Evolutionary conservation across 2,888 invertebrate genomes (phyloP).

Genomic region (Orchesellides sinensis): DNA sequence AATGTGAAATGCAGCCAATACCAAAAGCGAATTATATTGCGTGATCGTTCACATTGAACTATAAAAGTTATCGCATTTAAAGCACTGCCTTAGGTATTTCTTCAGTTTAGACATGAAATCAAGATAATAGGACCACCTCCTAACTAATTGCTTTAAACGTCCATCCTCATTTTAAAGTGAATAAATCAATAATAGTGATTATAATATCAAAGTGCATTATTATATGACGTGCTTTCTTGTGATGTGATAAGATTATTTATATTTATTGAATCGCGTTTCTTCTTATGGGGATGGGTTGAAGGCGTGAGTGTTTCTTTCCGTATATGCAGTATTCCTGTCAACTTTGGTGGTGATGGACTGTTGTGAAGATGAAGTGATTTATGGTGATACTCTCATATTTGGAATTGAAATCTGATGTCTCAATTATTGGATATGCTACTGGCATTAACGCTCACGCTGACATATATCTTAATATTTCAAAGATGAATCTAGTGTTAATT

Average conservation of each 20-base stretch:
- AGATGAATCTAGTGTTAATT: neutral
- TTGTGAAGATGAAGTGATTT: conserved; percentile 40
- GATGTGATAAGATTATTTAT: neutral
- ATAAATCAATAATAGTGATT: neutral
- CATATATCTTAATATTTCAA: neutral
- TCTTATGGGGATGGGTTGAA: conserved; percentile 4
- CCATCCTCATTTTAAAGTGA: too few species aligned
- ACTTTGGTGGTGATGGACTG: conserved; percentile 30
- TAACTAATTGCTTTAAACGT: too few species aligned
- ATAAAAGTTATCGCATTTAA: too few species aligned
- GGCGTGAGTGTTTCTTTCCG: conserved; percentile 14
- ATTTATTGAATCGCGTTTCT: neutral
- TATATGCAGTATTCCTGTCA: conserved; percentile 14
- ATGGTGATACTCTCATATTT: conserved; percentile 37
- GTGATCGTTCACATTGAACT: too few species aligned
- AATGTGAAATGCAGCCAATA: too few species aligned
- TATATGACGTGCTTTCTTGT: neutral
- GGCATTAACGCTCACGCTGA: conserved; percentile 9
- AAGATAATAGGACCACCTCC: too few species aligned
- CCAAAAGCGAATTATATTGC: too few species aligned
- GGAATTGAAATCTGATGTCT: conserved; percentile 20
- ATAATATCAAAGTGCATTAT: neutral
- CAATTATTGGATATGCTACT: conserved; percentile 19
- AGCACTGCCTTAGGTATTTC: too few species aligned
- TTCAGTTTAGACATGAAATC: too few species aligned